Evolutionary conservation across 2,888 invertebrate species (phyloP).

Genomic region (Gymnosoma rotundatum): DNA sequence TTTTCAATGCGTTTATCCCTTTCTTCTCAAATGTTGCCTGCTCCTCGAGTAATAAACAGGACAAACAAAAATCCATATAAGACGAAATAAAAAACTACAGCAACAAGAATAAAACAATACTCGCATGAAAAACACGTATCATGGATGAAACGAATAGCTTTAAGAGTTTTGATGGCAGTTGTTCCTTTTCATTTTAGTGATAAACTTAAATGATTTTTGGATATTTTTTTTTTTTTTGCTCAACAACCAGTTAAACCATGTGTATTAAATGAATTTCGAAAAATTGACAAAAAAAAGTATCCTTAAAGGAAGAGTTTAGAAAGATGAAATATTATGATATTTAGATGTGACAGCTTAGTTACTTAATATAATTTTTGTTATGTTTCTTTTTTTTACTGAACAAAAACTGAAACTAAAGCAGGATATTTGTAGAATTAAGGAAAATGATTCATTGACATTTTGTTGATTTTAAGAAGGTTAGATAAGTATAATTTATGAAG

Average conservation of each 20-base stretch:
- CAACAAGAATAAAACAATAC: constrained; percentile 7
- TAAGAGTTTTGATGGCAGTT: background rate
- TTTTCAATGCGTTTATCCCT: background rate
- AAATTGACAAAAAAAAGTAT: constrained; percentile 1
- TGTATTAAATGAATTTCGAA: constrained; percentile 16
- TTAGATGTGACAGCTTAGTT: constrained; percentile 23
- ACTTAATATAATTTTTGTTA: constrained; percentile 25
- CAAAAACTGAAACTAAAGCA: too few species aligned
- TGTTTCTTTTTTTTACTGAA: too few species aligned
- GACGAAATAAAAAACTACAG: constrained; percentile 1
- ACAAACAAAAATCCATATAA: constrained; percentile 3
- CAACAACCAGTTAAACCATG: background rate
- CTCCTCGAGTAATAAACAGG: background rate
- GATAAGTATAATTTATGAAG: too few species aligned
- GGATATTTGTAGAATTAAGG: too few species aligned
- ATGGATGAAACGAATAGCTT: background rate
- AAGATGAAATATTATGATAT: constrained; percentile 31
- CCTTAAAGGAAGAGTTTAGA: constrained; percentile 13
- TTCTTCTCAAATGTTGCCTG: background rate
- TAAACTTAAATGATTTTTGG: background rate
- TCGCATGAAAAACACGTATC: constrained; percentile 55
- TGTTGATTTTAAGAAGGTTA: too few species aligned
- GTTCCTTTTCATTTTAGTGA: background rate
- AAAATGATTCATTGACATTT: too few species aligned
- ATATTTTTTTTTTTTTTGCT: background rate